These are phyloP conservation scores for Perizoma affinitatum DNA, from an alignment of 2,888 invertebrate genomes.

Conservation along the genomic window DNA sequence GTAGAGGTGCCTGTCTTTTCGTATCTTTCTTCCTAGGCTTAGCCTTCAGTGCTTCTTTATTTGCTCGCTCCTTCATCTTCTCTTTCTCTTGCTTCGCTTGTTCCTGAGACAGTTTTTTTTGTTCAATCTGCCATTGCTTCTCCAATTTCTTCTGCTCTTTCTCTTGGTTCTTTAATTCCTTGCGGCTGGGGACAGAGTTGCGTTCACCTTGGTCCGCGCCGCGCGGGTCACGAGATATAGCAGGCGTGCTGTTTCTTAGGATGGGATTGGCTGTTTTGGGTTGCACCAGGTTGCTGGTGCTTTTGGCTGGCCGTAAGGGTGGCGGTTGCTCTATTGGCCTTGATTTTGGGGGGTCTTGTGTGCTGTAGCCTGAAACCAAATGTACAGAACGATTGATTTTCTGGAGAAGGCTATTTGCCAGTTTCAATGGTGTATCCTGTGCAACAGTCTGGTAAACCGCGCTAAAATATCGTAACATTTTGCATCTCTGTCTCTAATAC, in stretches of 20 bases:
- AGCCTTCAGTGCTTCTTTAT: conserved; percentile 43
- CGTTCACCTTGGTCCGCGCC: conserved; percentile 45
- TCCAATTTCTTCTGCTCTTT: conserved; percentile 62
- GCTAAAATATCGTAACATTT: too few relatives aligned
- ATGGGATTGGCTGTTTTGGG: conserved; percentile 41
- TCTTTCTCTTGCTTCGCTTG: conserved; percentile 57
- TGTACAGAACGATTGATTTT: neutral
- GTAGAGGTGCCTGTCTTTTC: conserved; percentile 39
- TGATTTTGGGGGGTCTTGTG: conserved; percentile 51
- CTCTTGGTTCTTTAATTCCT: conserved; percentile 41
- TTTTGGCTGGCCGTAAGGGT: conserved; percentile 52
- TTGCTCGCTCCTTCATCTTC: conserved; percentile 49
- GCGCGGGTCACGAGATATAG: conserved; percentile 54
- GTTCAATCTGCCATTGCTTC: conserved; percentile 54
- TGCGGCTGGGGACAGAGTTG: conserved; percentile 41
- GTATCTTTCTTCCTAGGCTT: conserved; percentile 43
- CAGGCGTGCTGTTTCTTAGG: conserved; percentile 53
- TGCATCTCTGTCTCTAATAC: too few relatives aligned
- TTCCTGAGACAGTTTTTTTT: conserved; percentile 53
- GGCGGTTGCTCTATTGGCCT: conserved; percentile 27
- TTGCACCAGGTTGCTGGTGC: conserved; percentile 55
- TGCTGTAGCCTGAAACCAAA: conserved; percentile 20
- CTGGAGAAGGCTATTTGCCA: too few relatives aligned
- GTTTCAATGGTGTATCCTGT: too few relatives aligned
- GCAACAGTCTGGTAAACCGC: too few relatives aligned